Evolutionary conservation across 2,113 vertebrate genomes (phyloP), one percentile per base, ranked within the genome.

Genomic region (Myotis yumanensis): DNA sequence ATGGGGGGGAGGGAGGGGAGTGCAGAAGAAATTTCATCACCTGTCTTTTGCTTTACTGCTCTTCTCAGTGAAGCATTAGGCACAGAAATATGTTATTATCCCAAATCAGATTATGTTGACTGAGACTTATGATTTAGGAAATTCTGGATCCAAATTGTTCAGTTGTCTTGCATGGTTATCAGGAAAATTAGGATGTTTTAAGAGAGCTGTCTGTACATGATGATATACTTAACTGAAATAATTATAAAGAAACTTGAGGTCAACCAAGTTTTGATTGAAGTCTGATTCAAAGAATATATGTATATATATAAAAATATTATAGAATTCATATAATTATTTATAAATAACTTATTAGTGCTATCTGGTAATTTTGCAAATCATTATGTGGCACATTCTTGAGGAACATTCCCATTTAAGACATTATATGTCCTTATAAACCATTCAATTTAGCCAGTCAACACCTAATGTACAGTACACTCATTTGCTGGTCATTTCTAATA

Each of bases 111-210:
- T 89, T 94, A 90, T 76, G 3, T 28, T 92, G 54, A 89, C 73
- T 75, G 15, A 95, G 57, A 96, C 11, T 84, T 95, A 96, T 68
- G 57, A 75, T 71, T 95, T 92, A 86, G 37, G 59, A 95, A 91
- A 95, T 92, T 96, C 73, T 96, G n/a, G 43, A 52, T 83, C 14
- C 48, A 59, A 90, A 95, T 16, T 75, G 11, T 25, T 95, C 92
- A 64, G 71, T 75, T 96, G 15, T 52, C 59, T 92, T 46, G 35
- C n/a, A 68, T 79, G 4, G 2, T 52, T 92, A 89, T 40, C 64
- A 79, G 20, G 12, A 89, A 95, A 96, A 86, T 87, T 93, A 82
- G 7, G 11, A 54, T 52, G 51, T 69, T 73, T 88, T 30, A 92
- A 76, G 35, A 83, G 18, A 84, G 5, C 5, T 75, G 20, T n/a